These are phyloP conservation scores for Xiphorhynchus erythropygius DNA, from an alignment of 2,797 vertebrate genomes.

Conservation along the genomic window DNA sequence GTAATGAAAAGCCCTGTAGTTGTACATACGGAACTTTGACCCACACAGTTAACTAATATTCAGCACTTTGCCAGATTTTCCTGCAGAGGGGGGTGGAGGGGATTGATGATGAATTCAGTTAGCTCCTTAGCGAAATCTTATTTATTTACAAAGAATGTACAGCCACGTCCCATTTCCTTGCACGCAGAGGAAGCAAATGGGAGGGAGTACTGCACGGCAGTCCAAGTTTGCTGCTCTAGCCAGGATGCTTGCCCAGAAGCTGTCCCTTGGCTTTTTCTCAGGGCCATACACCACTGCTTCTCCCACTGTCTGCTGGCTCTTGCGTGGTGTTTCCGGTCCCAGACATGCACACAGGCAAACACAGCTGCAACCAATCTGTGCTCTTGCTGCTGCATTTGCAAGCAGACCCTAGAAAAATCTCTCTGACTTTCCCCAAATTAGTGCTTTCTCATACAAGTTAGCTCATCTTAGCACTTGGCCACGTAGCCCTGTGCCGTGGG, in stretches of 20 bases:
- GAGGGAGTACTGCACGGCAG: neutral
- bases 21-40: neutral
- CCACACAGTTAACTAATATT: neutral
- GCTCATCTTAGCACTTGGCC: neutral
- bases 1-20: neutral
- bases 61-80: neutral
- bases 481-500: neutral
- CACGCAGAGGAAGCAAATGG: constrained; percentile 45
- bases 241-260: constrained; percentile 59
- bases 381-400: neutral
- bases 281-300: constrained; percentile 58
- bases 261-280: constrained; percentile 63
- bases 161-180: constrained; percentile 60
- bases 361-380: constrained; percentile 61
- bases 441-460: neutral
- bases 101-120: neutral
- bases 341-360: constrained; percentile 52
- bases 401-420: constrained; percentile 8
- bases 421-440: constrained; percentile 35
- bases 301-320: constrained; percentile 66
- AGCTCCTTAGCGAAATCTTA: neutral
- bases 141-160: constrained; percentile 54
- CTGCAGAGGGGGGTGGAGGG: accelerated
- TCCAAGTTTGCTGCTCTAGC: constrained; percentile 53
- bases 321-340: constrained; percentile 30